A percentile compares a stretch with the other conserved stretches of the same genome.
Evolutionary conservation across 2,113 vertebrate species (phyloP).

Genomic region (Apistogramma diplotaenia): DNA sequence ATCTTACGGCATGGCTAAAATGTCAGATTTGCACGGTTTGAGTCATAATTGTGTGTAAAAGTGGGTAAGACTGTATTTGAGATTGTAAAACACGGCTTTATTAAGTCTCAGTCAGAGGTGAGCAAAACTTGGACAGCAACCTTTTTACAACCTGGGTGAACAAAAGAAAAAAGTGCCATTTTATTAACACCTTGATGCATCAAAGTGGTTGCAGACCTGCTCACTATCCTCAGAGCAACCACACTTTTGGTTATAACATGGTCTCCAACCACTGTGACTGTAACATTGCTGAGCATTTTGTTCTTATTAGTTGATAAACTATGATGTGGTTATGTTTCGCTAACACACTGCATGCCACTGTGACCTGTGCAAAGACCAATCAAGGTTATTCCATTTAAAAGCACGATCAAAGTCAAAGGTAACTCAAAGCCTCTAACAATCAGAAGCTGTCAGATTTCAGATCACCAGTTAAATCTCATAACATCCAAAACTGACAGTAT

Average conservation of each 20-base stretch:
- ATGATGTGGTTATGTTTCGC: background rate
- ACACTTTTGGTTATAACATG: background rate
- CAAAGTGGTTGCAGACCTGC: background rate
- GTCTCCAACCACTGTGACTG: background rate
- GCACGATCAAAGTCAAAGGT: constrained; percentile 1
- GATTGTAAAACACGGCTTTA: background rate
- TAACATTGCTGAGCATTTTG: background rate
- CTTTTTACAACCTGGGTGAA: too few species aligned
- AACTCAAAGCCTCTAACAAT: constrained; percentile 1
- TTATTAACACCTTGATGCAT: background rate
- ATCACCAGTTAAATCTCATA: constrained; percentile 23
- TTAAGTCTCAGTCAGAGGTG: background rate
- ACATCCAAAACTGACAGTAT: constrained; percentile 26
- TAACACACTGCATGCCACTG: background rate
- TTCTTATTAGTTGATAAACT: background rate
- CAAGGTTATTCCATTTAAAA: background rate
- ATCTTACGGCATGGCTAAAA: background rate
- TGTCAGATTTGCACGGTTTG: background rate
- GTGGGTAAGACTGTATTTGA: background rate
- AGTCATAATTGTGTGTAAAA: background rate
- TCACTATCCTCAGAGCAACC: background rate
- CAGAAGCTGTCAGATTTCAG: background rate
- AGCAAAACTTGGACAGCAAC: too few species aligned
- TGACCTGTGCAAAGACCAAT: background rate
- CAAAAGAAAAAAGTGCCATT: background rate